Base-by-base conservation (phyloP, 2,888 invertebrate genomes). In the Lutraria lutraria region DNA sequence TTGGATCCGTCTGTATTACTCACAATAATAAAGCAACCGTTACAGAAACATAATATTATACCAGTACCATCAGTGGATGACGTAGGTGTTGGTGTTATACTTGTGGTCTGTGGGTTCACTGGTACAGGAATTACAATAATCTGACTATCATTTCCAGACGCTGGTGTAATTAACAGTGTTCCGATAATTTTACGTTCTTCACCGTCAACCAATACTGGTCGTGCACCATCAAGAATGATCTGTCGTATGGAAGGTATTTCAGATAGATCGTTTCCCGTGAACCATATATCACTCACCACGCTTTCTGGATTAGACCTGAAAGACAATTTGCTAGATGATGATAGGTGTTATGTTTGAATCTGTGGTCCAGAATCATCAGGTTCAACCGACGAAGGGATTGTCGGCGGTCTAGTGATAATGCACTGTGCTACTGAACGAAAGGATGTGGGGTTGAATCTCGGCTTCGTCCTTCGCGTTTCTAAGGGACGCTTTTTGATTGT, bases 201-300 rank as follows among this genome's bases (percentile, higher is more conserved):
- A 25, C 88, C 89, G 25, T 89, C 31, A 4, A 91, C 89, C 13
- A 72, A 52, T 12, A 93, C 89, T 16, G 60, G 72, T 16, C 89
- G 86, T 0, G 94, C 92, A 15, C 88, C 88, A 56, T 91, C 85
- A 21, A 92, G 80, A 13, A 94, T 90, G 6, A 91, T 90, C 15
- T 90, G 72, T 29, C 83, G 34, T 19, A 94, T 85, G 60, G 86
- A 86, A 1, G 85, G 53, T 72, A 94, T 63, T 0, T 86, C 88
- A 31, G 34, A 25, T 12, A 89, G 52, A 56, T 91, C 88, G 54
- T 89, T 72, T n/a, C 91, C 93, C n/a, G 85, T 93, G 34, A 94
- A 92, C 91, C 90, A 92, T 8, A 93, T 83, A 72, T 93, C 88
- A 19, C 90, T 88, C 16, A 86, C 88, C 0, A 92, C 93, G 8